phyloP scores from a whole-genome alignment of 2,113 vertebrate species.

The Epinephelus lanceolatus region DNA sequence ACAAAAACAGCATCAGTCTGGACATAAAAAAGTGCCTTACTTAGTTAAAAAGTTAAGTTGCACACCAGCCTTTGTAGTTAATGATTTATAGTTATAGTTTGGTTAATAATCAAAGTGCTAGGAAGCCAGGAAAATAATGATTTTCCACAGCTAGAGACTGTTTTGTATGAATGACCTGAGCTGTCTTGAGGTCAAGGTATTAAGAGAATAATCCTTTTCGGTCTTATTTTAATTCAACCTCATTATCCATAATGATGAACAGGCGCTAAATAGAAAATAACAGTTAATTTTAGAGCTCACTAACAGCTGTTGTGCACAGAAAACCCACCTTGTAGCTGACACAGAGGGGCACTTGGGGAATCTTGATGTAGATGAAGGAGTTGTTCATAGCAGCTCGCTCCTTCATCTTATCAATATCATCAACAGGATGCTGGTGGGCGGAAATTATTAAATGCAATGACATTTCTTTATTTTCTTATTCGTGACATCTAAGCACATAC shows the following conservation, averaged over 20 bases:
- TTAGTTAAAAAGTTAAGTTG: too few species aligned
- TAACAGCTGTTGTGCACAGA: not conserved
- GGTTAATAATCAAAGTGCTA: not conserved
- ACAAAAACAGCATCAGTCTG: not conserved
- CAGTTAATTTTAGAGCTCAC: not conserved
- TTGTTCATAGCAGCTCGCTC: constrained; percentile 99
- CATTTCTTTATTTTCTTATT: not conserved
- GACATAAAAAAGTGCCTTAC: too few species aligned
- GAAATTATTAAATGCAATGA: not conserved
- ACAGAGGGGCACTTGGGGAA: constrained; percentile 97
- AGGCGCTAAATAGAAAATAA: not conserved
- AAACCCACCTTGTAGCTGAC: constrained; percentile 96
- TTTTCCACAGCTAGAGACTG: not conserved
- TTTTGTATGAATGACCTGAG: not conserved
- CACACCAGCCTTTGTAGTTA: too few species aligned
- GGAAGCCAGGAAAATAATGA: not conserved
- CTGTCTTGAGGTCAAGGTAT: not conserved
- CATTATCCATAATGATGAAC: not conserved
- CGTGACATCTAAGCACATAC: not conserved
- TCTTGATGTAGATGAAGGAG: constrained; percentile 99
- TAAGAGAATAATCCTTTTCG: not conserved
- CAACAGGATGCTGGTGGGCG: constrained; percentile 91
- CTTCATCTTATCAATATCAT: constrained; percentile 99
- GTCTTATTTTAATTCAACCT: not conserved
- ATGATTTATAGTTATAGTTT: too few species aligned